Evolutionary conservation across 2,797 vertebrate genomes (phyloP).

Genomic region (Kryptolebias ocellatus): DNA sequence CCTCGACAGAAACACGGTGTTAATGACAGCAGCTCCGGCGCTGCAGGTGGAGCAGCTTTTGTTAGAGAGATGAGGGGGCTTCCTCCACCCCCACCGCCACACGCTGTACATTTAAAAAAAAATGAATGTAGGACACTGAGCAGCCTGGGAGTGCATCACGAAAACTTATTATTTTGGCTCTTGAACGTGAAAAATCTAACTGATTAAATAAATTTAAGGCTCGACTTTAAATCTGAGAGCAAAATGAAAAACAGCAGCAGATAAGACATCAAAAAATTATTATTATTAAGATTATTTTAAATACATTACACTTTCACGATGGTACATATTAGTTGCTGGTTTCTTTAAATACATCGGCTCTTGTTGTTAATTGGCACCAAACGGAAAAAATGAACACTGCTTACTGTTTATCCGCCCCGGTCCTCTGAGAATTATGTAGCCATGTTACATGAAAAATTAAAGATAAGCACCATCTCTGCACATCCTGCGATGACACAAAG

Average conservation of each 20-base stretch:
- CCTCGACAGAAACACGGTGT: slow-evolving; percentile 27
- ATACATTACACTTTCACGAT: neutral
- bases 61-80: slow-evolving; percentile 39
- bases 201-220: too few species aligned
- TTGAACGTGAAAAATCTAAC: too few species aligned
- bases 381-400: neutral
- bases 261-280: neutral
- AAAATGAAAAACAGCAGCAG: neutral
- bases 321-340: neutral
- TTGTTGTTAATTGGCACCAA: neutral
- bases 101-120: neutral
- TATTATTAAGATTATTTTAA: too few species aligned
- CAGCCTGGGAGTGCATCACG: neutral
- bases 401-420: neutral
- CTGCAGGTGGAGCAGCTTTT: slow-evolving; percentile 55
- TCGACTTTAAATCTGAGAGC: neutral
- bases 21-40: slow-evolving; percentile 42
- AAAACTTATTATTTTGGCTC: neutral
- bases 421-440: neutral
- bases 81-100: slow-evolving; percentile 31
- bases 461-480: too few species aligned
- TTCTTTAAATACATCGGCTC: neutral
- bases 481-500: too few species aligned
- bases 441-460: neutral
- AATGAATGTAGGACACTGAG: neutral